Percentiles rank a stretch among this genome's conserved stretches.
These are phyloP conservation scores for Antheraea yamamai DNA, from an alignment of 2,888 invertebrate genomes.

Conservation along the genomic window DNA sequence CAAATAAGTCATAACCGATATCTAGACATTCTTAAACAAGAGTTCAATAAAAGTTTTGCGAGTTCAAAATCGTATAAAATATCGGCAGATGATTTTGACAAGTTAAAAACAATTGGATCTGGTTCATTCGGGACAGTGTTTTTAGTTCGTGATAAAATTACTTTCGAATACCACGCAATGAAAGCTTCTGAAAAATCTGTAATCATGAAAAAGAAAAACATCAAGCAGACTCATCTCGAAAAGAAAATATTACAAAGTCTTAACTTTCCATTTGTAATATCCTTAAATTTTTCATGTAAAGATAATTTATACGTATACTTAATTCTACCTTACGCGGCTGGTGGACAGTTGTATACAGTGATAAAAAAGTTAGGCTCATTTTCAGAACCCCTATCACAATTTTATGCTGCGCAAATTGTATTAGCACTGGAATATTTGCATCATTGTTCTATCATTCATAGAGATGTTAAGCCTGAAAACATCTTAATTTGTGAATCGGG, in stretches of 20 bases:
- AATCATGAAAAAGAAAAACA: conserved; percentile 90
- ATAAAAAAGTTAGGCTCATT: conserved; percentile 82
- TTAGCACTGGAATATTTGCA: conserved; percentile 95
- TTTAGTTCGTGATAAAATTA: conserved; percentile 83
- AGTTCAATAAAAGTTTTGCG: conserved; percentile 46
- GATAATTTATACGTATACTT: conserved; percentile 92
- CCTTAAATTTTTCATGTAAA: conserved; percentile 90
- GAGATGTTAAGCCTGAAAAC: conserved; percentile 96
- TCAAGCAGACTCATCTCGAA: conserved; percentile 92
- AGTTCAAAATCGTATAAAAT: conserved; percentile 39
- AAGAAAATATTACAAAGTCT: conserved; percentile 92
- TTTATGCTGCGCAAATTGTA: conserved; percentile 94
- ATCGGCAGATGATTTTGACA: conserved; percentile 84
- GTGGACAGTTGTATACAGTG: conserved; percentile 91
- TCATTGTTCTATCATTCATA: conserved; percentile 90
- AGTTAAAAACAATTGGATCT: conserved; percentile 88
- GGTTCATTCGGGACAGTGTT: conserved; percentile 95
- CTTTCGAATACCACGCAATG: conserved; percentile 87
- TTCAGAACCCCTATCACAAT: conserved; percentile 88
- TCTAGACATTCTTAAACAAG: conserved; percentile 57
- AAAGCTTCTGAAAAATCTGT: conserved; percentile 92
- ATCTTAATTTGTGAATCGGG: conserved; percentile 88
- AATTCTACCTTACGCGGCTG: conserved; percentile 89
- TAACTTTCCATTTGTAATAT: conserved; percentile 91
- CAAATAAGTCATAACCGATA: conserved; percentile 53